These are phyloP conservation scores for Crioceris asparagi DNA, from an alignment of 2,888 invertebrate species.

Conservation along the genomic window DNA sequence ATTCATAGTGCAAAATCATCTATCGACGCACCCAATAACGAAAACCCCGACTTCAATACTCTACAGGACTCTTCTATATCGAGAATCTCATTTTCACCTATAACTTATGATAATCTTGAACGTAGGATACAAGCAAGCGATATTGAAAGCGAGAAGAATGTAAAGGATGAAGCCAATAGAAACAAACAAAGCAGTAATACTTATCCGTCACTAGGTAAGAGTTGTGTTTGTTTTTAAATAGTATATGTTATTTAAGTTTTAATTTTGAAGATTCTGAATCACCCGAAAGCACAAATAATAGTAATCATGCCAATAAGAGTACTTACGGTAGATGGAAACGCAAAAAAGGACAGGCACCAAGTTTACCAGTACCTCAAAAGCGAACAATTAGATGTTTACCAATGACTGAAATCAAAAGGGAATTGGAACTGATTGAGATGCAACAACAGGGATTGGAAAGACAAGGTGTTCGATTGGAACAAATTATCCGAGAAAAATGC, in stretches of 20 bases:
- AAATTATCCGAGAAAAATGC: slow-evolving; percentile 76
- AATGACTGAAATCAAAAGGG: slow-evolving; percentile 51
- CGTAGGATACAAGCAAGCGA: slow-evolving; percentile 4
- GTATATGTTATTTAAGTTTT: too few relatives aligned
- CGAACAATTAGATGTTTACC: slow-evolving; percentile 52
- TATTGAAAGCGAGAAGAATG: slow-evolving; percentile 38
- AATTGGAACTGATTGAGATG: slow-evolving; percentile 73
- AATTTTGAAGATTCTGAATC: too few relatives aligned
- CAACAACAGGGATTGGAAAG: slow-evolving; percentile 82
- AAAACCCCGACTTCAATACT: neutral
- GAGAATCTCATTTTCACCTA: neutral
- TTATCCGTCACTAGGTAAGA: too few relatives aligned
- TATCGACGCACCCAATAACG: neutral
- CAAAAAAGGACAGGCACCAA: slow-evolving; percentile 74
- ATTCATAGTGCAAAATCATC: too few relatives aligned
- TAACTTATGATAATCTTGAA: neutral
- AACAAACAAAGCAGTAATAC: slow-evolving; percentile 43
- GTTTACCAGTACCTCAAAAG: slow-evolving; percentile 60
- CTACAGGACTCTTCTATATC: neutral
- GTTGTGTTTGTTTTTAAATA: too few relatives aligned
- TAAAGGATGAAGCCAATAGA: slow-evolving; percentile 49
- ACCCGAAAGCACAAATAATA: too few relatives aligned
- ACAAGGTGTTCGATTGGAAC: slow-evolving; percentile 83
- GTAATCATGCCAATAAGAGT: too few relatives aligned
- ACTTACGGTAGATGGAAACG: slow-evolving; percentile 60